Percentiles rank a stretch among this genome's conserved stretches.
Conservation (phyloP, 2,113 vertebrate genomes). For the Ictalurus furcatus region DNA sequence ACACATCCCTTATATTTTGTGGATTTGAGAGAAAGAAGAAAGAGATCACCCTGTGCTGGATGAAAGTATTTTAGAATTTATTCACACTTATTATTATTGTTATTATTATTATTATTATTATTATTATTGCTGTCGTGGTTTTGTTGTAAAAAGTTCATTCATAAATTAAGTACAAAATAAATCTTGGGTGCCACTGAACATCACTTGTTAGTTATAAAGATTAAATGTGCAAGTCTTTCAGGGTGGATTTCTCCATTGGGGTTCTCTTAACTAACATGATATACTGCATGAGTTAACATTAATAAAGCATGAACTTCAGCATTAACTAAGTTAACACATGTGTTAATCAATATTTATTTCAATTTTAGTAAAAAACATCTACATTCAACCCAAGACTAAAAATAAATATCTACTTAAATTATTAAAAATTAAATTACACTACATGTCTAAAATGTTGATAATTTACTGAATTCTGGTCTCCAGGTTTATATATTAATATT, state of each 20-base stretch:
- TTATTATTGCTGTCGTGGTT: no score
- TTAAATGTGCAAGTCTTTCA: not conserved
- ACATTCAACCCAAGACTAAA: not conserved
- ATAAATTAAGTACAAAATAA: not conserved
- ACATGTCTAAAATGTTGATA: not conserved
- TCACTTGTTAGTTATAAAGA: not conserved
- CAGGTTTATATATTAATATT: not conserved
- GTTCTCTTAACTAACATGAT: not conserved
- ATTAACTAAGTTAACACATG: not conserved
- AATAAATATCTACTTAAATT: not conserved
- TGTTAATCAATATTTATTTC: not conserved
- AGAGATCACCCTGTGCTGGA: not conserved
- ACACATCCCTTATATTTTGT: slow-evolving; percentile 13
- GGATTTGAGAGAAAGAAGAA: slow-evolving; percentile 7
- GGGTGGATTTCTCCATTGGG: not conserved
- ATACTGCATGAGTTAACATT: not conserved
- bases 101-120: not conserved
- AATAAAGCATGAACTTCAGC: not conserved
- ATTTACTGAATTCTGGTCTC: not conserved
- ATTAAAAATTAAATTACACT: not conserved
- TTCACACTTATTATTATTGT: not conserved
- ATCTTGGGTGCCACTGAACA: not conserved
- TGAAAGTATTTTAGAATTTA: not conserved
- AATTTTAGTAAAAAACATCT: not conserved
- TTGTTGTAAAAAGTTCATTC: no score